Evolutionary conservation across 2,888 invertebrate species (phyloP).

Genomic region (Stenodera caucasica): DNA sequence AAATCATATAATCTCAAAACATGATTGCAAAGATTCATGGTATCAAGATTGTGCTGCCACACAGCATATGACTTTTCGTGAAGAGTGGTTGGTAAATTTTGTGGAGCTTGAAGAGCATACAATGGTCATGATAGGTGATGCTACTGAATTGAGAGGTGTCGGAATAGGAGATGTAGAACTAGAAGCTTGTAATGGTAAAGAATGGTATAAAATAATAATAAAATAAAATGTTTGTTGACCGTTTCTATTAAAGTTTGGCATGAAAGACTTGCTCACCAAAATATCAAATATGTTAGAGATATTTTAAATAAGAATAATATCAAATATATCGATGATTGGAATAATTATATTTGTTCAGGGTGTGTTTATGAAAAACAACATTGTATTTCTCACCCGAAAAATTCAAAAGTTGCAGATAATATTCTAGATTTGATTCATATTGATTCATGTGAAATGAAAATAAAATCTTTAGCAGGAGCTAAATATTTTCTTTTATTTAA

Average conservation of each 20-base stretch:
- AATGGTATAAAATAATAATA: neutral
- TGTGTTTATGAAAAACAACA: conserved; percentile 28
- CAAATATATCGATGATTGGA: conserved; percentile 21
- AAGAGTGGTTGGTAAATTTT: too few species aligned
- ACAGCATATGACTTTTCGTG: conserved; percentile 3
- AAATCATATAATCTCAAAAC: too few species aligned
- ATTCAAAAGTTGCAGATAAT: conserved; percentile 31
- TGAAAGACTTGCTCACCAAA: too few species aligned
- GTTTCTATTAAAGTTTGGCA: too few species aligned
- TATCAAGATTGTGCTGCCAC: neutral
- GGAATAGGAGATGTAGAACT: neutral
- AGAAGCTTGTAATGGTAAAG: neutral
- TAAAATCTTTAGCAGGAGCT: conserved; percentile 37
- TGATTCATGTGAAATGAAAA: conserved; percentile 39
- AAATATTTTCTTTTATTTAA: conserved; percentile 40
- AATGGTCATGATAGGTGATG: neutral
- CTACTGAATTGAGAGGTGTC: neutral
- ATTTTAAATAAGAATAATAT: conserved; percentile 13
- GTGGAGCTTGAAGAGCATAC: neutral
- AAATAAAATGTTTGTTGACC: neutral
- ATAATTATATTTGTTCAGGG: conserved; percentile 19
- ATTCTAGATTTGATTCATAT: conserved; percentile 39
- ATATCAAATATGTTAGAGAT: neutral
- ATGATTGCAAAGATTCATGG: too few species aligned
- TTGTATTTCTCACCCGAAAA: conserved; percentile 34